A percentile compares a stretch with the other conserved stretches of the same genome.
phyloP scores from a whole-genome alignment of 1,140 invertebrate genomes.

The Matsumurasca onukii region DNA sequence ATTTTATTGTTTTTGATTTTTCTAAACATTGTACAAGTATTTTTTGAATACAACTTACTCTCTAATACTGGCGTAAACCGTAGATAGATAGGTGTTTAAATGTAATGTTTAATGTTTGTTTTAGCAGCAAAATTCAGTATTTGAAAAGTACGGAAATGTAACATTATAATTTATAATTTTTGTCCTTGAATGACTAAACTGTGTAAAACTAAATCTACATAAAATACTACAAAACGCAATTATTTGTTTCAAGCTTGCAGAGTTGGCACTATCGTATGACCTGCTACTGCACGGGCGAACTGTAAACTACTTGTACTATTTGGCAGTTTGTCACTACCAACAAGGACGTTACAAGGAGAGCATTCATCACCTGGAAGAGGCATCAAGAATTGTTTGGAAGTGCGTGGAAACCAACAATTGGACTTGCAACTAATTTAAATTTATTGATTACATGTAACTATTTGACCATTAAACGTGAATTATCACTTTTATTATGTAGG shows the following conservation, averaged over 20 bases:
- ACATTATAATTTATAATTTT: slow-evolving; percentile 8
- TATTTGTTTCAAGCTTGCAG: background rate
- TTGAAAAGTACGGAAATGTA: too few species aligned
- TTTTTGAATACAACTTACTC: too few species aligned
- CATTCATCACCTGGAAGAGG: background rate
- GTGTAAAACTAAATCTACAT: too few species aligned
- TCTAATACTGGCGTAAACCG: too few species aligned
- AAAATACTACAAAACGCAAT: too few species aligned
- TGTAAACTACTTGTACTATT: slow-evolving; percentile 8
- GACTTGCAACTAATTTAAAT: background rate
- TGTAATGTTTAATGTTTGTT: too few species aligned
- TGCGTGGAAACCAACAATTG: background rate
- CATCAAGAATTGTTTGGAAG: background rate
- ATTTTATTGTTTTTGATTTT: too few species aligned
- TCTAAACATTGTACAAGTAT: too few species aligned
- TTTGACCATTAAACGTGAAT: background rate
- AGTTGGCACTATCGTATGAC: slow-evolving; percentile 14
- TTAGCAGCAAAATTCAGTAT: too few species aligned
- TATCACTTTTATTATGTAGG: background rate
- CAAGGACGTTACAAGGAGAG: background rate
- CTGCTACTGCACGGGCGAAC: slow-evolving; percentile 3
- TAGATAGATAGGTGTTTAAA: too few species aligned
- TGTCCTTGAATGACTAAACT: background rate
- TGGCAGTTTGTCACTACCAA: slow-evolving; percentile 12
- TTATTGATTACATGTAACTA: background rate